Evolutionary conservation across 1,140 invertebrate species (phyloP), one percentile per base, ranked within the genome.

Genomic region (Drosophila aff.): DNA sequence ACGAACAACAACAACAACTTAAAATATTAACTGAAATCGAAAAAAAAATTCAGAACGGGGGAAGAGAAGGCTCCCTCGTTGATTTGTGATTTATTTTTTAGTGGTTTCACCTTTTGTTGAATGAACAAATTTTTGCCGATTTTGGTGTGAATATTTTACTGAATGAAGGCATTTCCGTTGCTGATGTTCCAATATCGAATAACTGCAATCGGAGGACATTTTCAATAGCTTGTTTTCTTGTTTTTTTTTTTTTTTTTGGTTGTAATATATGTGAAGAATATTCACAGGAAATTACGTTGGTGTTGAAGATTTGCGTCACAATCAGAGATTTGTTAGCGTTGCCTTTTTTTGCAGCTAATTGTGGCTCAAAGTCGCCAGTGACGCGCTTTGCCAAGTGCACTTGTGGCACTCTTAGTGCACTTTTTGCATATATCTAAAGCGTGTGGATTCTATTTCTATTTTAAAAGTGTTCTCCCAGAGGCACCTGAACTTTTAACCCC

Each of bases 111-210:
- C 67, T 76, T 78, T 78, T 71, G 50, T 63, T 79, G 76, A 79
- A 79, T 79, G 76, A 79, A 78, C 60, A 33, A 33, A 52, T 44
- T 47, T 52, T 57, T 36, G 64, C 36, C 46, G 47, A 55, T 76
- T 63, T 71, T 77, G 57, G 67, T 82, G 69, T 82, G 76, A 79
- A 68, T 69, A 58, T 55, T 79, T 71, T 74, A 38, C 64, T 82
- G 79, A 82, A 82, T 82, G 79, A 73, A 81, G 49, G 65, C 38
- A 44, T 47, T 40, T 52, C 58, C 28, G 72, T 36, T 47, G 73
- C 62, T 21, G 26, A 59, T 52, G 53, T 52, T 59, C 47, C 46
- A 72, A 72, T 71, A 79, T 82, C 64, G 62, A 65, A 69, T 79
- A 60, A 72, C 69, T 73, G 69, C 67, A 49, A 73, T 73, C 38